A percentile compares a stretch with the other conserved stretches of the same genome.
Evolutionary conservation across 2,888 invertebrate species (phyloP).

Genomic region (Conops quadrifasciatus): DNA sequence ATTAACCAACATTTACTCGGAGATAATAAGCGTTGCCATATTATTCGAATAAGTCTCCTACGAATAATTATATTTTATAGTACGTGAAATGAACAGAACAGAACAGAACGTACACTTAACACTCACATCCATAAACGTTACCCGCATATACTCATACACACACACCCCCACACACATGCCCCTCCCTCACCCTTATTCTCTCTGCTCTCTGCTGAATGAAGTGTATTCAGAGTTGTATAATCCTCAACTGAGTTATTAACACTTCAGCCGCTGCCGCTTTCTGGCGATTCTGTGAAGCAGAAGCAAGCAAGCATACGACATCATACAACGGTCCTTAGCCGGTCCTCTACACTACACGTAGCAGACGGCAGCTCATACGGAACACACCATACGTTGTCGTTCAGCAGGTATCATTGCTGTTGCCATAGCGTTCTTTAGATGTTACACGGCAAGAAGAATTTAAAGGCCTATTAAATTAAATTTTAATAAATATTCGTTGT

Average conservation of each 20-base stretch:
- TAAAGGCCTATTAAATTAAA: too few species aligned
- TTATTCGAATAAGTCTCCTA: conserved; percentile 11
- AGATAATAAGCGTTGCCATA: conserved; percentile 21
- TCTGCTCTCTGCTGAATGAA: not conserved
- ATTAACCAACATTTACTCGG: not conserved
- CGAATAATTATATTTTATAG: conserved; percentile 31
- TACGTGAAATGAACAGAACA: not conserved
- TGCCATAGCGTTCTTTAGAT: too few species aligned
- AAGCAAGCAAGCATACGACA: too few species aligned
- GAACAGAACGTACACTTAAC: not conserved
- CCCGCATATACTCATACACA: not conserved
- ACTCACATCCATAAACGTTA: not conserved
- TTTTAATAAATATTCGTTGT: too few species aligned
- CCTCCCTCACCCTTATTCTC: not conserved
- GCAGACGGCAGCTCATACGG: not conserved
- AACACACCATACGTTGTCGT: not conserved
- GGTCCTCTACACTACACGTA: too few species aligned
- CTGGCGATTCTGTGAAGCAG: conserved; percentile 13
- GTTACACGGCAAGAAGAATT: too few species aligned
- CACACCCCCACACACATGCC: not conserved
- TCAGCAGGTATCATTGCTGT: not conserved
- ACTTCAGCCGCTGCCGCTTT: not conserved
- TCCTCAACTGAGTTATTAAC: conserved; percentile 36
- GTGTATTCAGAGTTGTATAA: conserved; percentile 12
- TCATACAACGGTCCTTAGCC: not conserved